Conservation (phyloP, 2,797 vertebrate genomes). For the Notolepis coatsorum region DNA sequence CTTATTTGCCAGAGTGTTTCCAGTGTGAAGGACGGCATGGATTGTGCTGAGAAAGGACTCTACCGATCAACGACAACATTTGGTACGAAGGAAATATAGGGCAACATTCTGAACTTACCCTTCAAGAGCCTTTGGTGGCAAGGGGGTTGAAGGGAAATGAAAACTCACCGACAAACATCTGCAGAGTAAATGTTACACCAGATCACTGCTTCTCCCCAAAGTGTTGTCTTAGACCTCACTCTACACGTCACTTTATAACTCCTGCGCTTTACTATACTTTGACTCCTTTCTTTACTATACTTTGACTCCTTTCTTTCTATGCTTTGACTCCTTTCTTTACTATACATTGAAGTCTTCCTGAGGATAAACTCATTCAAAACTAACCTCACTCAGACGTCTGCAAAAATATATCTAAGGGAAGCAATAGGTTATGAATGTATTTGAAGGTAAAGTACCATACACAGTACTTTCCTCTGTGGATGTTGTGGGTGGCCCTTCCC, state of each 20-base stretch:
- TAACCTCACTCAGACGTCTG: too few relatives aligned
- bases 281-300: conserved; percentile 16
- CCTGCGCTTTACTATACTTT: conserved; percentile 23
- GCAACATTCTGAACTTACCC: too few relatives aligned
- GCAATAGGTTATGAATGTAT: too few relatives aligned
- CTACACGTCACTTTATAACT: conserved; percentile 24
- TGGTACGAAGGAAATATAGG: too few relatives aligned
- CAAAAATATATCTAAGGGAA: too few relatives aligned
- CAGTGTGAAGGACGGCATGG: too few relatives aligned
- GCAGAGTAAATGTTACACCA: conserved; percentile 68
- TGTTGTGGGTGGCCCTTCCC: conserved; percentile 79
- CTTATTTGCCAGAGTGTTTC: too few relatives aligned
- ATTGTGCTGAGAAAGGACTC: too few relatives aligned
- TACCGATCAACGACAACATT: too few relatives aligned
- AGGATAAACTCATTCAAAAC: conserved; percentile 1
- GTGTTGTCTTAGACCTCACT: neutral
- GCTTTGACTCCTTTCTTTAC: conserved; percentile 4
- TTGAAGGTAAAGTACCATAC: conserved; percentile 50
- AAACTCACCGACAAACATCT: conserved; percentile 78
- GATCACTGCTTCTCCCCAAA: conserved; percentile 51
- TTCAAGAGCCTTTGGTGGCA: conserved; percentile 51
- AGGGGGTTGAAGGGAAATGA: conserved; percentile 75
- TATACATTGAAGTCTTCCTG: too few relatives aligned
- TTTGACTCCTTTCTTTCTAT: conserved; percentile 19
- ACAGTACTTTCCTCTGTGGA: conserved; percentile 59